These are phyloP conservation scores for Phymatocera aterrima DNA, from an alignment of 2,888 invertebrate species.

Conservation along the genomic window DNA sequence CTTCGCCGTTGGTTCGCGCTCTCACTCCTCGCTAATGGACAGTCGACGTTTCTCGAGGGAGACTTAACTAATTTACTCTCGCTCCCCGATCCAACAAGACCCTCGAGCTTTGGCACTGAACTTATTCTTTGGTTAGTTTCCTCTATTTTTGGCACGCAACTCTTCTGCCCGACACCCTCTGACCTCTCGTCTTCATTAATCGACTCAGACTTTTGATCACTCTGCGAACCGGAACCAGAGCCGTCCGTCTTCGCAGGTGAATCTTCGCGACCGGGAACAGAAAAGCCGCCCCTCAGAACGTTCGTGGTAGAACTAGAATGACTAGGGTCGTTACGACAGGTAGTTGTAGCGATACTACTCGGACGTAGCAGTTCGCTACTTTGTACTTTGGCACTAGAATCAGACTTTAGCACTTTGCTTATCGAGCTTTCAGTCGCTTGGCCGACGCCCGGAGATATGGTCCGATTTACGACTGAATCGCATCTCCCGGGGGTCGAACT, in stretches of 20 bases:
- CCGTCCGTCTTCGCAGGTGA: conserved; percentile 33
- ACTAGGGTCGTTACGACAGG: conserved; percentile 34
- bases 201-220: conserved; percentile 15
- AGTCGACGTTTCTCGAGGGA: conserved; percentile 55
- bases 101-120: conserved; percentile 56
- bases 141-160: conserved; percentile 52
- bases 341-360: conserved; percentile 43
- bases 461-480: conserved; percentile 52
- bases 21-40: conserved; percentile 21
- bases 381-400: conserved; percentile 43
- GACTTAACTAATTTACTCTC: conserved; percentile 56
- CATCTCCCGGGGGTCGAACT: conserved; percentile 53
- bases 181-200: conserved; percentile 11
- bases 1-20: conserved; percentile 50
- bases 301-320: conserved; percentile 3
- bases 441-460: conserved; percentile 42
- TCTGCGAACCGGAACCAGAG: conserved; percentile 27
- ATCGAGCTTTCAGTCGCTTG: conserved; percentile 48
- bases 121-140: conserved; percentile 55
- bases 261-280: conserved; percentile 19
- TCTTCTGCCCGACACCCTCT: conserved; percentile 6
- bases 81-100: conserved; percentile 54
- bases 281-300: background rate
- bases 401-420: conserved; percentile 45
- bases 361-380: conserved; percentile 39